Conservation (phyloP, 2,113 vertebrate species). For the Puma concolor region DNA sequence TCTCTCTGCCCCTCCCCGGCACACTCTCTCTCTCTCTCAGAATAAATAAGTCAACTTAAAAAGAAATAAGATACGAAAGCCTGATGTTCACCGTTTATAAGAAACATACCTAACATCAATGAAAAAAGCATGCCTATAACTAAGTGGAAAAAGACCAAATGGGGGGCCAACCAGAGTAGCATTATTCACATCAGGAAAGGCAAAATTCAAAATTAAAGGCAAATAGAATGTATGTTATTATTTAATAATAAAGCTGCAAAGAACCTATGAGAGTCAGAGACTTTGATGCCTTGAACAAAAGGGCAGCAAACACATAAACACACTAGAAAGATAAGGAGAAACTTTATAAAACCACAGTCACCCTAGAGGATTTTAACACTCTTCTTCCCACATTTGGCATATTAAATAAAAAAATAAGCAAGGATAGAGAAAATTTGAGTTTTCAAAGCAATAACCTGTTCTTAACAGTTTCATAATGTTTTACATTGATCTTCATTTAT, state of each 20-base stretch:
- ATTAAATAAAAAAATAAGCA: not conserved
- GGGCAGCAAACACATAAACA: not conserved
- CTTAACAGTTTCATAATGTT: not conserved
- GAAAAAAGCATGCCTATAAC: not conserved
- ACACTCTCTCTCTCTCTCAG: too few species aligned
- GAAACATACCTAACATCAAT: not conserved
- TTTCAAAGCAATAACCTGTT: not conserved
- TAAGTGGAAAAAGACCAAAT: not conserved
- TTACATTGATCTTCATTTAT: not conserved
- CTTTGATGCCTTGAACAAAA: not conserved
- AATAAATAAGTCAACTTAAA: too few species aligned
- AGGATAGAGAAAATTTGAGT: not conserved
- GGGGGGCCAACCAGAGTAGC: not conserved
- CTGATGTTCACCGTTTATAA: not conserved
- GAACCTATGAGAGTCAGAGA: not conserved
- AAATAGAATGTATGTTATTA: not conserved
- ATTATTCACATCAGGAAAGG: not conserved
- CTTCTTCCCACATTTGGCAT: not conserved
- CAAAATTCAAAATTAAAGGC: not conserved
- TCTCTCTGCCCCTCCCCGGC: too few species aligned
- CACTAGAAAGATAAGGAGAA: not conserved
- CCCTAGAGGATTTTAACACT: not conserved
- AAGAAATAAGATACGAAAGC: not conserved
- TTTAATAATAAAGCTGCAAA: not conserved
- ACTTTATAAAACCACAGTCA: not conserved